Evolutionary conservation across 2,888 invertebrate genomes (phyloP).

Genomic region (Campoplex nolae): DNA sequence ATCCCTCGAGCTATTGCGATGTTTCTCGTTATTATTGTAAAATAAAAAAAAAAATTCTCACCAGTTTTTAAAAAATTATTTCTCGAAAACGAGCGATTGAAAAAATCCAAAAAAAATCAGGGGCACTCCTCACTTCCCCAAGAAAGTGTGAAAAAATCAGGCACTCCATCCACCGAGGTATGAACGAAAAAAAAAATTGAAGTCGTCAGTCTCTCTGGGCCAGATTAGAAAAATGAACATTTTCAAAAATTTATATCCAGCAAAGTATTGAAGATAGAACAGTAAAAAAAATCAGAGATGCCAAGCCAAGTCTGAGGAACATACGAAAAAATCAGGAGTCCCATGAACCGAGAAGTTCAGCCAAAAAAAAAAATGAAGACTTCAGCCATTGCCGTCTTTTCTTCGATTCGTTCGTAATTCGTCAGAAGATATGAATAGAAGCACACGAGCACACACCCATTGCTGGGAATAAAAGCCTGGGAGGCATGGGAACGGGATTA

Average conservation of each 20-base stretch:
- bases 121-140: too few relatives aligned
- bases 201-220: background rate
- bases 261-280: background rate
- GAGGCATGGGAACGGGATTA: slow-evolving; percentile 49
- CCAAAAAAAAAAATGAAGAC: background rate
- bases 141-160: background rate
- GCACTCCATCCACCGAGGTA: background rate
- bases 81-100: too few relatives aligned
- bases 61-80: too few relatives aligned
- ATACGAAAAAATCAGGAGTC: background rate
- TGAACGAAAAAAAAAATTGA: background rate
- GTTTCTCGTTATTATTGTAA: too few relatives aligned
- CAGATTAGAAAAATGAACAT: background rate
- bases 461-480: slow-evolving; percentile 53
- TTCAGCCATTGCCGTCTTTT: background rate
- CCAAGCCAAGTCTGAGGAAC: background rate
- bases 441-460: slow-evolving; percentile 55
- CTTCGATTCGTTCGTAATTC: background rate
- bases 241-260: background rate
- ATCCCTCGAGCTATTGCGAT: too few relatives aligned
- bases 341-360: background rate
- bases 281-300: background rate
- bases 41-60: too few relatives aligned
- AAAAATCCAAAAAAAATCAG: too few relatives aligned
- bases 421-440: background rate